phyloP scores from a whole-genome alignment of 2,797 vertebrate genomes.

The Hyperoplus lanceolatus region DNA sequence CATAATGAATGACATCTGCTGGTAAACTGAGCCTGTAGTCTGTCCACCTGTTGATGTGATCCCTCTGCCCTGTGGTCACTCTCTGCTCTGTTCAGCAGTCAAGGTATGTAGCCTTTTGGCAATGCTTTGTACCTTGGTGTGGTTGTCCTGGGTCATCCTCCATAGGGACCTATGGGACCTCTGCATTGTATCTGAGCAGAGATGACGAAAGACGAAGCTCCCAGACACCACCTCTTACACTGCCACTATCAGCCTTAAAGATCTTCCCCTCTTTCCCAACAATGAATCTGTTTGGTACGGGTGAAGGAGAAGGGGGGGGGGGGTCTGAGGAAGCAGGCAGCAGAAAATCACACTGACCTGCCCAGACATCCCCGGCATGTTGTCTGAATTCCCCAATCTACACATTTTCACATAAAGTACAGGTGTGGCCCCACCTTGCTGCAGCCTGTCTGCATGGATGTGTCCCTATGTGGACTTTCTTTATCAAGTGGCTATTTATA shows the following conservation, averaged over 20 bases:
- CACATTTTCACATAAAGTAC: constrained; percentile 64
- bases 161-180: constrained; percentile 38
- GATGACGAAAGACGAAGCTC: constrained; percentile 48
- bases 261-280: constrained; percentile 48
- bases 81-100: constrained; percentile 49
- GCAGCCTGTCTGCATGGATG: constrained; percentile 68
- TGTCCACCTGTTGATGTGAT: constrained; percentile 72
- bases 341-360: constrained; percentile 80
- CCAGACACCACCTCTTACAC: constrained; percentile 44
- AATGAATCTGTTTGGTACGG: constrained; percentile 6
- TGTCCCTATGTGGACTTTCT: constrained; percentile 46
- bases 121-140: constrained; percentile 26
- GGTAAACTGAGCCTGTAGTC: constrained; percentile 61
- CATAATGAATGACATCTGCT: constrained; percentile 65
- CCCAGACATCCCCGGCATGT: constrained; percentile 80
- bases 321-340: constrained; percentile 59
- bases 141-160: constrained; percentile 48
- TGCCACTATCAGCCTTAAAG: constrained; percentile 45
- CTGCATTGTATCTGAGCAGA: constrained; percentile 36
- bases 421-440: constrained; percentile 74
- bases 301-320: constrained; percentile 24
- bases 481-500: constrained; percentile 19
- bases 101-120: constrained; percentile 36
- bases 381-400: constrained; percentile 75
- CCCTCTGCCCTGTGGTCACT: constrained; percentile 46